Evolutionary conservation across 1,140 invertebrate genomes (phyloP).

Genomic region (Theocolax elegans): DNA sequence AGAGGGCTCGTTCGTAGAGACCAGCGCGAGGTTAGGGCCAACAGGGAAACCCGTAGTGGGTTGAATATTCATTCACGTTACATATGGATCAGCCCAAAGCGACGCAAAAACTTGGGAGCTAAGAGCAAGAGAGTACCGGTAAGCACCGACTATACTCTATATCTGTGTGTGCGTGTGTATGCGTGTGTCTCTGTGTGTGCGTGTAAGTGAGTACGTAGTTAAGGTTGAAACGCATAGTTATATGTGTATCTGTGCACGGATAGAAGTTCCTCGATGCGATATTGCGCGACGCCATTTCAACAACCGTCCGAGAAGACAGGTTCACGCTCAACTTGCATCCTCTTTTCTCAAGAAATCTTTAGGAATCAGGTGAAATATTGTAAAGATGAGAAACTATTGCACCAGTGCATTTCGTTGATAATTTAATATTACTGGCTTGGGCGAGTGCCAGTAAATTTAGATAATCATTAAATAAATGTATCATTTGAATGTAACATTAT

Average conservation of each 20-base stretch:
- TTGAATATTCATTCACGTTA: constrained; percentile 68
- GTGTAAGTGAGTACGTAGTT: no score
- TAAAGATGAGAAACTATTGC: no score
- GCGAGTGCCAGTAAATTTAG: no score
- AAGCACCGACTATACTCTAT: constrained; percentile 8
- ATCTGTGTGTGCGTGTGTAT: background rate
- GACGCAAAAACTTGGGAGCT: constrained; percentile 45
- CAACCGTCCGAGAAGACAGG: background rate
- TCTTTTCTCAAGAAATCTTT: no score
- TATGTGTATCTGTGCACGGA: background rate
- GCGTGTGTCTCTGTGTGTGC: background rate
- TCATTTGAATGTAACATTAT: no score
- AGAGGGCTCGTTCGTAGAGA: background rate
- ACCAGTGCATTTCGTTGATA: no score
- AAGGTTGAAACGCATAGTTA: no score
- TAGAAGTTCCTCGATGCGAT: background rate
- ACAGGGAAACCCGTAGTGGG: constrained; percentile 46
- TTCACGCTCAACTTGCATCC: no score
- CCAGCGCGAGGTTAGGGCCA: background rate
- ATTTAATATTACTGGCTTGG: no score
- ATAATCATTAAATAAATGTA: no score
- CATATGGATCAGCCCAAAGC: constrained; percentile 65
- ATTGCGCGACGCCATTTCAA: background rate
- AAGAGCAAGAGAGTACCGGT: constrained; percentile 46
- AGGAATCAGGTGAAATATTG: no score